Evolutionary conservation across 35 echinoderm and acorn worm species (phyloP), one percentile per base, ranked within the genome.

Genomic region (Ophiothrix spiculata): DNA sequence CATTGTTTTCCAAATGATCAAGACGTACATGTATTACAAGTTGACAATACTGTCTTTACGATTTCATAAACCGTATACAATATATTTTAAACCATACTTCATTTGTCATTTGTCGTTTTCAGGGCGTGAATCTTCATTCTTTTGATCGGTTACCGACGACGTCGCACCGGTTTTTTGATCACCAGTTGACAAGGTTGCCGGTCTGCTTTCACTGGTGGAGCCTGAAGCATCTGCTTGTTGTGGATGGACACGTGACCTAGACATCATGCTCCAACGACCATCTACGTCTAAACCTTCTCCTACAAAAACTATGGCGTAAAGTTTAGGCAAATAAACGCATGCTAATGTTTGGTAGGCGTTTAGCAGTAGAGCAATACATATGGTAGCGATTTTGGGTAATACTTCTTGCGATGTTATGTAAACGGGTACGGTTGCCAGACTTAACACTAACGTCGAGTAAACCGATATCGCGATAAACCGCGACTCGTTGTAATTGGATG

Each of bases 401-500:
- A 74, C 40, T n/a, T 54, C 81, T 34, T 64, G 16, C 32, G 81
- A 54, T 23, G 81, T 84, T 23, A 69, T 13, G 54, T 84, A 84
- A 32, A 63, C 84, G 0, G 93, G 89, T 60, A 86, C 39, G 34
- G 80, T 83, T 19, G 93, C 86, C 31, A 95, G 79, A 25, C 81
- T 56, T 0, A 95, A 73, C 0, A 95, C 77, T 10, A 91, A 23
- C n/a, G 93, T 85, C 19, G 85, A 88, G 76, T 91, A 95, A 0
- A 91, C 85, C 54, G 85, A 79, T 17, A 91, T 87, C 0, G 89
- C 89, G 33, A 95, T 91, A 64, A 95, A 95, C 74, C 80, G 80
- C 0, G 93, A 83, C 36, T 95, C 88, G 64, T 91, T 91, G 63
- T 95, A 95, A 74, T 95, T 95, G 32, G 80, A 84, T 6, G 93